phyloP scores from a whole-genome alignment of 2,113 vertebrate genomes.

The Pseudorhombus dupliciocellatus region DNA sequence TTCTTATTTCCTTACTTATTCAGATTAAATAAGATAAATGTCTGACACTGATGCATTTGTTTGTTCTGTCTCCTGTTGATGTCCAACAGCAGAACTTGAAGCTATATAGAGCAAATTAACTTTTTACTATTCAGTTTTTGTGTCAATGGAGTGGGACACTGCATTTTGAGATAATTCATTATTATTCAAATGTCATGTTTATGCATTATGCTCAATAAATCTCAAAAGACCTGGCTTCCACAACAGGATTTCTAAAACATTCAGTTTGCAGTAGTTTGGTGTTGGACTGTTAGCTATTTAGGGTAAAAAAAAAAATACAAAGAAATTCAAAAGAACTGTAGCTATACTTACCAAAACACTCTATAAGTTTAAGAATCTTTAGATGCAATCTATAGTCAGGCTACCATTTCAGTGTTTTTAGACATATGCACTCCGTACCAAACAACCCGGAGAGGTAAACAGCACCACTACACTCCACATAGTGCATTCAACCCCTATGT shows the following conservation, averaged over 20 bases:
- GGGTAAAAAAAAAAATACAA: conserved; percentile 31
- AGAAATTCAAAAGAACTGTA: conserved; percentile 57
- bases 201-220: no score
- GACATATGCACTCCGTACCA: conserved; percentile 98
- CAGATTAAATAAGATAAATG: no score
- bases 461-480: conserved; percentile 99
- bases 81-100: background rate
- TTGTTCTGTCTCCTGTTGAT: no score
- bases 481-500: conserved; percentile 97
- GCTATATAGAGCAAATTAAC: background rate
- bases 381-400: conserved; percentile 97
- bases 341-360: conserved; percentile 95
- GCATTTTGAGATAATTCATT: no score
- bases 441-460: conserved; percentile 92
- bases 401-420: conserved; percentile 89
- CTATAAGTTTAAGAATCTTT: conserved; percentile 99
- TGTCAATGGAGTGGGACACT: no score
- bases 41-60: no score
- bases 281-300: conserved; percentile 47
- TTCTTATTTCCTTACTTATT: no score
- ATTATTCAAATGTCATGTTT: background rate
- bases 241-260: background rate
- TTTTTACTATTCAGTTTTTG: no score
- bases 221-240: no score
- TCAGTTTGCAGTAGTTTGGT: conserved; percentile 70